These are phyloP conservation scores for Pedicia rivosa DNA, from an alignment of 2,888 invertebrate species.

Conservation along the genomic window DNA sequence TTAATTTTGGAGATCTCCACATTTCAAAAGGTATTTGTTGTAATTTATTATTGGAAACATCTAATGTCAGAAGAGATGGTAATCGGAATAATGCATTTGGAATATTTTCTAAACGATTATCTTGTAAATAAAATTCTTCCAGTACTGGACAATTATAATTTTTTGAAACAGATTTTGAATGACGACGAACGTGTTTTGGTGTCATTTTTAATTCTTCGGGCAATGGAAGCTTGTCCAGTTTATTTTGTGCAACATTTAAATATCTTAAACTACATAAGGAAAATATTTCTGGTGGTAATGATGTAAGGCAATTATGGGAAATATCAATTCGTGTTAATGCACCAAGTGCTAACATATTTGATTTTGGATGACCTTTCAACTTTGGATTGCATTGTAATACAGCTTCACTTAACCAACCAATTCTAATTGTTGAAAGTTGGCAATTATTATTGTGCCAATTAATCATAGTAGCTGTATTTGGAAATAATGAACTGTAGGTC, in stretches of 20 bases:
- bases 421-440: constrained; percentile 34
- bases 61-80: constrained; percentile 61
- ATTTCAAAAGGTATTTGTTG: constrained; percentile 64
- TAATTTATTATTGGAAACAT: constrained; percentile 89
- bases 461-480: constrained; percentile 70
- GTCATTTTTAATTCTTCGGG: constrained; percentile 21
- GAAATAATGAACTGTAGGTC: constrained; percentile 66
- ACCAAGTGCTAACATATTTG: constrained; percentile 56
- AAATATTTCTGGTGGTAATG: constrained; percentile 69
- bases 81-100: constrained; percentile 71
- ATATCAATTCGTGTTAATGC: constrained; percentile 89
- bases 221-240: constrained; percentile 57
- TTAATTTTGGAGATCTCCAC: constrained; percentile 73
- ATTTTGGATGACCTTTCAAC: constrained; percentile 49
- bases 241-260: constrained; percentile 79
- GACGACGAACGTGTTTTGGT: constrained; percentile 14
- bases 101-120: constrained; percentile 70
- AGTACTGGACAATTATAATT: constrained; percentile 60
- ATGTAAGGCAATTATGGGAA: constrained; percentile 70
- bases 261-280: constrained; percentile 67
- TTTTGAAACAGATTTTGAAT: constrained; percentile 13
- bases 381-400: constrained; percentile 72
- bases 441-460: constrained; percentile 78
- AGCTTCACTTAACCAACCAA: constrained; percentile 73
- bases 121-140: constrained; percentile 84